A percentile compares a stretch with the other conserved stretches of the same genome.
Evolutionary conservation across 1,140 invertebrate genomes (phyloP).

Genomic region (Teleopsis dalmanni): DNA sequence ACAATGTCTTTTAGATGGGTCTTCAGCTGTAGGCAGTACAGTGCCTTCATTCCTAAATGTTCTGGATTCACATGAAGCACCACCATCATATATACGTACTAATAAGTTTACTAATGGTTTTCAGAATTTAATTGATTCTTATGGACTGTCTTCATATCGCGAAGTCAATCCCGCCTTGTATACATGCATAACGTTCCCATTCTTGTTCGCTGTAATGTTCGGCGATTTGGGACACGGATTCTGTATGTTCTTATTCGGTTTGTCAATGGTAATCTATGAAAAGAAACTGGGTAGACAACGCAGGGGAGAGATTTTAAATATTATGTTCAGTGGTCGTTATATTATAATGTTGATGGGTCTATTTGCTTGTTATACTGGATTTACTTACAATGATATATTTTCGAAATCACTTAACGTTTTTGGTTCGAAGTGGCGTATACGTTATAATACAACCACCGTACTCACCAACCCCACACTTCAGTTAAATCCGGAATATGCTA

Average conservation of each 20-base stretch:
- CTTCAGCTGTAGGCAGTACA: slow-evolving; percentile 51
- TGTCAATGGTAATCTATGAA: slow-evolving; percentile 67
- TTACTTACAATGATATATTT: slow-evolving; percentile 81
- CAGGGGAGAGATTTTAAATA: slow-evolving; percentile 64
- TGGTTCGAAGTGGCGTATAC: slow-evolving; percentile 62
- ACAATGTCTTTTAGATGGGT: slow-evolving; percentile 20
- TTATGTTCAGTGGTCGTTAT: slow-evolving; percentile 77
- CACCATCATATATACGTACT: slow-evolving; percentile 91
- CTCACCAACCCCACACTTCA: slow-evolving; percentile 47
- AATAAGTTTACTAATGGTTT: slow-evolving; percentile 96
- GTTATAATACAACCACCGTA: slow-evolving; percentile 48
- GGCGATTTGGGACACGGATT: slow-evolving; percentile 90
- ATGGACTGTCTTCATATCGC: slow-evolving; percentile 86
- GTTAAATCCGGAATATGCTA: slow-evolving; percentile 50
- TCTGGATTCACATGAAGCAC: slow-evolving; percentile 36
- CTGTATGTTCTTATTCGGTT: slow-evolving; percentile 67
- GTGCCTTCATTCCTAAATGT: slow-evolving; percentile 53
- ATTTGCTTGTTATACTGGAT: slow-evolving; percentile 76
- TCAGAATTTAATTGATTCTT: slow-evolving; percentile 92
- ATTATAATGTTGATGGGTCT: slow-evolving; percentile 78
- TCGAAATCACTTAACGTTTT: slow-evolving; percentile 76
- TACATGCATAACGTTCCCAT: slow-evolving; percentile 95
- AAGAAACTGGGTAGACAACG: slow-evolving; percentile 44
- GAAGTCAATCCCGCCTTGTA: slow-evolving; percentile 71
- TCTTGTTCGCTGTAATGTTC: slow-evolving; percentile 97